Evolutionary conservation across 2,113 vertebrate species (phyloP), one percentile per base, ranked within the genome.

Genomic region (Romanogobio albipinnatus): DNA sequence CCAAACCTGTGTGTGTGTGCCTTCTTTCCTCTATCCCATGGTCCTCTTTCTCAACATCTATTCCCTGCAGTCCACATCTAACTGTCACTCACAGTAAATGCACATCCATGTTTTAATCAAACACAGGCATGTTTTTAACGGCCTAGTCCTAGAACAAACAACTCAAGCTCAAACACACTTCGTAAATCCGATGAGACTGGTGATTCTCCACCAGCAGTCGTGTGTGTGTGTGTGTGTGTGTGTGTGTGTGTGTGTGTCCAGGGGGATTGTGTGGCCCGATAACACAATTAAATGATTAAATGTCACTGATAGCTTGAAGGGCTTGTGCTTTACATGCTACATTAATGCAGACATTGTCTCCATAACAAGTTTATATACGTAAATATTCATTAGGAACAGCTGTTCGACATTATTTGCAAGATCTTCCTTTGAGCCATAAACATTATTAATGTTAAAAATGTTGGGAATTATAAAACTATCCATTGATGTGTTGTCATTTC

Each of bases 201-300:
- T 53, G 80, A 82, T 71, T 82, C 64, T 82, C 51, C 62, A 68
- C 59, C 77, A 80, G 58, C 39, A 19, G 11, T 68, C 0, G 59
- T 13, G 61, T 9, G 33, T 24, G 45, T 33, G 78, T 68, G 45
- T 70, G 47, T n/a, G 80, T 56, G 64, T 82, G n/a, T 0, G 59
- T 13, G 61, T 9, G 33, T 24, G 45, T 33, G 78, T 68, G 45
- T 70, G 47, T n/a, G 80, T 56, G 64, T 82, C n/a, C 77, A 59
- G 19, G 77, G 61, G 53, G 45, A 43, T 58, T 62, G 22, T 43
- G 36, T 80, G 36, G 62, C 51, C 68, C 19, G 70, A 86, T 80
- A 80, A 83, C 74, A 70, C 82, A 73, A 82, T 81, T 71, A 82
- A 71, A 82, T 76, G 76, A 88, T 84, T 80, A 62, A 84, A 83